Conservation (phyloP, 2,888 invertebrate species). For the Suillia variegata region DNA sequence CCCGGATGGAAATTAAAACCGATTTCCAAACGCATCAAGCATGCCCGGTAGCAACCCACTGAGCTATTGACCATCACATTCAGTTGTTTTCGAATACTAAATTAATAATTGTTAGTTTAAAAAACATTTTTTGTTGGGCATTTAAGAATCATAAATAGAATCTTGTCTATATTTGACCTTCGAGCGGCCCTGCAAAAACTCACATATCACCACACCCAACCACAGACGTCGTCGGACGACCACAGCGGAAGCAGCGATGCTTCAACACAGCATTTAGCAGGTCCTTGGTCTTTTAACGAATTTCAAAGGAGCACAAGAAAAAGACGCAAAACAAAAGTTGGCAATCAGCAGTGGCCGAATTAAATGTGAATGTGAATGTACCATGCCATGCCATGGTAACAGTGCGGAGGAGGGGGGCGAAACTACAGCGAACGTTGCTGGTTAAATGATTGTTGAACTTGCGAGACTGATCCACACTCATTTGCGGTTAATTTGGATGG, state of each 20-base stretch:
- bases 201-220: neutral
- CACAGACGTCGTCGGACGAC: neutral
- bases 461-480: conserved; percentile 4
- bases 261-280: neutral
- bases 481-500: conserved; percentile 5
- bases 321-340: neutral
- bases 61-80: no score
- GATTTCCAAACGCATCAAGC: no score
- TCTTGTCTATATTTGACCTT: no score
- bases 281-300: neutral
- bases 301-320: neutral
- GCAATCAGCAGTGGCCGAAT: neutral
- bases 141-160: no score
- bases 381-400: neutral
- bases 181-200: neutral
- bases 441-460: conserved; percentile 16
- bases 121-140: no score
- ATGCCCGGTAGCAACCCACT: no score
- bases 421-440: neutral
- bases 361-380: neutral
- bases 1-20: no score
- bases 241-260: neutral
- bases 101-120: no score
- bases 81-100: no score
- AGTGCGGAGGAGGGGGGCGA: neutral